A percentile compares a stretch with the other conserved stretches of the same genome.
Evolutionary conservation across 2,797 vertebrate species (phyloP).

Genomic region (Vireo griseus): DNA sequence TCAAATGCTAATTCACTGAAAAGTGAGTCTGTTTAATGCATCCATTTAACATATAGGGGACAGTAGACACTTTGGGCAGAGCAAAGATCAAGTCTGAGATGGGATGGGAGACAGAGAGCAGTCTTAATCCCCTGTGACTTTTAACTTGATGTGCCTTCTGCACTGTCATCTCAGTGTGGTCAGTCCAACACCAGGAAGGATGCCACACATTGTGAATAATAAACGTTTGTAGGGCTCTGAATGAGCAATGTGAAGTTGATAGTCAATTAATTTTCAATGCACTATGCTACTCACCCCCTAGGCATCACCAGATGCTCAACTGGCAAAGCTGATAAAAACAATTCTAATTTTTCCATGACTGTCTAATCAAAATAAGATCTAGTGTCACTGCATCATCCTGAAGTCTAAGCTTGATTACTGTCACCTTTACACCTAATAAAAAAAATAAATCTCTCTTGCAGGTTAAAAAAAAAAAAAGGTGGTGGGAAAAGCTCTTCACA

Average conservation of each 20-base stretch:
- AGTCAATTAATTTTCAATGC: constrained; percentile 31
- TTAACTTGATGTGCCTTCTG: background rate
- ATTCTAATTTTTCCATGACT: background rate
- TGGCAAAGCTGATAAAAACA: background rate
- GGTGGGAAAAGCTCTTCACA: background rate
- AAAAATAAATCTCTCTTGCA: background rate
- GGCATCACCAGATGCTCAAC: constrained; percentile 29
- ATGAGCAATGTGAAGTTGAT: background rate
- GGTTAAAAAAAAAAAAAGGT: background rate
- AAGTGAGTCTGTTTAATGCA: background rate
- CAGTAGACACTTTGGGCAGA: background rate
- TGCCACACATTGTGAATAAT: background rate
- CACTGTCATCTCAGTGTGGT: background rate
- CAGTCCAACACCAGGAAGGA: background rate
- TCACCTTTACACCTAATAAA: background rate
- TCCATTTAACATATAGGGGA: background rate
- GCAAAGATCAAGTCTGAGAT: background rate
- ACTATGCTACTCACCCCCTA: background rate
- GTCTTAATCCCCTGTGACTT: background rate
- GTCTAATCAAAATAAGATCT: background rate
- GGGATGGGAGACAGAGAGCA: background rate
- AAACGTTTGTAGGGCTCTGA: background rate
- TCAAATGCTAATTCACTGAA: background rate
- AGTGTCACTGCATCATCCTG: background rate
- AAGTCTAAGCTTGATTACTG: background rate